Base-by-base conservation (phyloP, 2,888 invertebrate genomes). In the Hirtodrosophila cameraria region DNA sequence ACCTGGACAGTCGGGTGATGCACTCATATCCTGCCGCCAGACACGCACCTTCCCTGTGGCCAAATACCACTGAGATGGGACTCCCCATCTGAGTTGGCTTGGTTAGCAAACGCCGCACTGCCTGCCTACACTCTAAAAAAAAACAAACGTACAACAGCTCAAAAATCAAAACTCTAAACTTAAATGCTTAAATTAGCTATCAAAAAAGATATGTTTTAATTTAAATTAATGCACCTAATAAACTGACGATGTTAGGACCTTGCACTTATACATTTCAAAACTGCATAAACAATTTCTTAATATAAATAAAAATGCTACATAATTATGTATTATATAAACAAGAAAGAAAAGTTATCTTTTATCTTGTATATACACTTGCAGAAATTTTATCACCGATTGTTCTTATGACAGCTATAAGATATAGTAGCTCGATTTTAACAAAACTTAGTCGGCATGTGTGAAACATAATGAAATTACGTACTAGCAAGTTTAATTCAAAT, bases 1-100 rank as follows among this genome's bases (percentile, higher is more conserved):
- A 1, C 91, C 93, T 27, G 96, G 96, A 87, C 90, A 91, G 55
- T 91, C 92, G 31, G 94, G 93, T 13, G 93, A 94, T 84, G 93
- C 94, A 1, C 89, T 93, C 9, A 90, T 93, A 59, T 93, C 92
- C 85, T 94, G 94, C 85, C 92, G 93, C 73, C 88, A 89, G 73
- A 78, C 89, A 8, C 89, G 90, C 68, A 81, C 72, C 30, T 88
- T 85, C 50, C 91, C 91, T 27, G 89, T 90, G 65, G 90, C 90
- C 57, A 90, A 89, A 62, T 91, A 91, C 64, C 87, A 88, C 54
- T 84, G 46, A 36, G 7, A 9, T 43, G 28, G 8, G 6, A 1
- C 33, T n/a, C 9, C n/a, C 27, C 28, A 31, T 31, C n/a, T 18
- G 12, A n/a, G 30, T 4, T 38, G 30, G 43, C 23, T 33, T 48